Evolutionary conservation across 2,888 invertebrate species (phyloP), one percentile per base, ranked within the genome.

Genomic region (Sipha maydis): DNA sequence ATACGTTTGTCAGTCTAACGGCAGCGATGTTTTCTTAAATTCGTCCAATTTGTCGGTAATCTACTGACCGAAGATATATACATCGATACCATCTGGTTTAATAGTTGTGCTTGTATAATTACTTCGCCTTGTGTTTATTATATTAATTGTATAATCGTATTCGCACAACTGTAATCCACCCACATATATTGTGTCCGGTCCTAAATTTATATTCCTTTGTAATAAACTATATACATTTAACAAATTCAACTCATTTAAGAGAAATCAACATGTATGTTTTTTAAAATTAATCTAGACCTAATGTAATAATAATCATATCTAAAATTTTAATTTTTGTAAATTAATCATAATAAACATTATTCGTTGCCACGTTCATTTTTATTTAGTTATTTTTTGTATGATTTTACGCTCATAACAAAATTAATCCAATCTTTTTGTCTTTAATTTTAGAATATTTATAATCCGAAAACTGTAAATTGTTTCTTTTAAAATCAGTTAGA

Each of bases 391-490:
- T 56, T 9, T 67, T 80, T 11, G 41, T 80, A 38, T 61, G 56
- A 80, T 80, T 80, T 21, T 67, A 67, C 84, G 67, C 41, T 76
- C 76, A 76, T 67, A 76, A 85, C 76, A 85, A 61, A 67, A 76
- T 48, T 77, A 76, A 85, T 61, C 9, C 77, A 61, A 67, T 76
- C 28, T 75, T 28, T 76, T 76, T 25, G 67, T 77, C 28, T 31
- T 85, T 85, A 85, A 85, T 85, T 85, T 85, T 85, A 77, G 84
- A 85, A 85, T 31, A 77, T 67, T 69, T 41, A 76, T 77, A 85
- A 85, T 78, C 69, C 48, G 69, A 85, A 85, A 85, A 78, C 76
- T 69, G 78, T 85, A 85, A 77, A 77, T 76, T 61, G 76, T 25
- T 41, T 85, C 67, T 85, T 85, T 85, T 76, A 5, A 83, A 85